phyloP scores from a whole-genome alignment of 1,140 invertebrate genomes.

The Atta texana region DNA sequence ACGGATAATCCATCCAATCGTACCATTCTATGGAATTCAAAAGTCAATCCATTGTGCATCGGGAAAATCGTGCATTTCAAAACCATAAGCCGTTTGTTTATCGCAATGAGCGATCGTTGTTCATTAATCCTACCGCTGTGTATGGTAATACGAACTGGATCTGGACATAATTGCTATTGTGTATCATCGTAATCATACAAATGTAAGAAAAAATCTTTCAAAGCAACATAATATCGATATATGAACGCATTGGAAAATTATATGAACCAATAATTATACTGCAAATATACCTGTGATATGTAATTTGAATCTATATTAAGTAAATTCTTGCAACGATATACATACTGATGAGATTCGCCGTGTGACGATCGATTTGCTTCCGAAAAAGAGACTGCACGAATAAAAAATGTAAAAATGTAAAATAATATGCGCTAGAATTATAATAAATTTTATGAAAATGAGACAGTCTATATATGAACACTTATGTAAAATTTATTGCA shows the following conservation, averaged over 20 bases:
- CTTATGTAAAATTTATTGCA: no score
- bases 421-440: no score
- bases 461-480: no score
- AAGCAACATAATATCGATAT: not conserved
- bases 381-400: not conserved
- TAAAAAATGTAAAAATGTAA: no score
- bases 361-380: not conserved
- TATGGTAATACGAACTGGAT: slow-evolving; percentile 19
- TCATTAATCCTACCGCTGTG: slow-evolving; percentile 20
- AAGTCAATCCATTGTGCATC: slow-evolving; percentile 42
- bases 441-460: no score
- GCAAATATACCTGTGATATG: not conserved
- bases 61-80: slow-evolving; percentile 36
- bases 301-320: not conserved
- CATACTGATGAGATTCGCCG: slow-evolving; percentile 13
- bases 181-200: slow-evolving; percentile 13
- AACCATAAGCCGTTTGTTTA: slow-evolving; percentile 37
- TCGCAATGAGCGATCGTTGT: slow-evolving; percentile 39
- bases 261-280: slow-evolving; percentile 10
- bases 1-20: slow-evolving; percentile 32
- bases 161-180: slow-evolving; percentile 31
- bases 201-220: not conserved
- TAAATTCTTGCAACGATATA: not conserved
- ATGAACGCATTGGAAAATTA: not conserved
- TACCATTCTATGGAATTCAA: slow-evolving; percentile 31